Evolutionary conservation across 1,140 invertebrate species (phyloP).

Genomic region (Drosophila persimilis): DNA sequence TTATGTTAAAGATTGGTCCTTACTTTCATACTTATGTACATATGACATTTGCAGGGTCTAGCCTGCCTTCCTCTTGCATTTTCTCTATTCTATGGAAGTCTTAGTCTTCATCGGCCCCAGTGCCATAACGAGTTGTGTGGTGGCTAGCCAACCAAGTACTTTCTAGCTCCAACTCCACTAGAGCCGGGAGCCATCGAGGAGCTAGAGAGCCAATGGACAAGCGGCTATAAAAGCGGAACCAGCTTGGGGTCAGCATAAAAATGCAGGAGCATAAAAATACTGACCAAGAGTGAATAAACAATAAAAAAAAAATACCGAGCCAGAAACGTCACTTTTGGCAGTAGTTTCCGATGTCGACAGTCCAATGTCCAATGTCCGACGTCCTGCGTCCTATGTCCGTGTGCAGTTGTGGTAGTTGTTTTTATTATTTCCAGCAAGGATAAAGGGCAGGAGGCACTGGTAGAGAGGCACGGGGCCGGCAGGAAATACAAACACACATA

Average conservation of each 20-base stretch:
- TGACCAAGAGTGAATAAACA: conserved; percentile 60
- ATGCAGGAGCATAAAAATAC: conserved; percentile 62
- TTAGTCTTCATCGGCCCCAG: no score
- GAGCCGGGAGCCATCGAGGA: conserved; percentile 1
- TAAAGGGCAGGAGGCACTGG: conserved; percentile 47
- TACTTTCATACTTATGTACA: no score
- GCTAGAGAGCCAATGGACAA: conserved; percentile 44
- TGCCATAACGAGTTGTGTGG: background rate
- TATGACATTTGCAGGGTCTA: no score
- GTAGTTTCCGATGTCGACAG: conserved; percentile 55
- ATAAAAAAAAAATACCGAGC: conserved; percentile 40
- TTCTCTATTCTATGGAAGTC: no score
- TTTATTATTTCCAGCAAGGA: conserved; percentile 66
- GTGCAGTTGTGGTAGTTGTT: conserved; percentile 66
- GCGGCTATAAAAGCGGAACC: conserved; percentile 41
- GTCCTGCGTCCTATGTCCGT: conserved; percentile 9
- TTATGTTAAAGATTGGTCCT: no score
- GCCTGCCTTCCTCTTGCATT: no score
- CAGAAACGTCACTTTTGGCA: conserved; percentile 61
- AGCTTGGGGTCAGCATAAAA: conserved; percentile 63
- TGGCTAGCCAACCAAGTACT: conserved; percentile 31
- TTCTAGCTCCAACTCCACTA: conserved; percentile 8
- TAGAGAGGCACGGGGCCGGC: conserved; percentile 8
- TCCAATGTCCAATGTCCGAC: no score
- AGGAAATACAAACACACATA: conserved; percentile 48